These are phyloP conservation scores for Prosapia bicincta DNA, from an alignment of 2,888 invertebrate genomes.

Conservation along the genomic window DNA sequence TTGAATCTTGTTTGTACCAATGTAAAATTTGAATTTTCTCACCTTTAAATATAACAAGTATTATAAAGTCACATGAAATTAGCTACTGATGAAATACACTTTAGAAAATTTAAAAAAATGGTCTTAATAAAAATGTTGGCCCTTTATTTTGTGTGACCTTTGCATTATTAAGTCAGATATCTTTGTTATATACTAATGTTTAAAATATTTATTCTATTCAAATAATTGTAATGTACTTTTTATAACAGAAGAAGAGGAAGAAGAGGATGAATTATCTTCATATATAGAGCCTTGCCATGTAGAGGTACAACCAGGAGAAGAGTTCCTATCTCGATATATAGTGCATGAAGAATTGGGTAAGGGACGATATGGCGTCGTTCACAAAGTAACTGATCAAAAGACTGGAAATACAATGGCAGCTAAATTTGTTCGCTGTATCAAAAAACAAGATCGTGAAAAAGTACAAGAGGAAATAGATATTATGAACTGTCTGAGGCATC, in stretches of 20 bases:
- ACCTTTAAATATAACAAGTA: too few species aligned
- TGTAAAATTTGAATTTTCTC: too few species aligned
- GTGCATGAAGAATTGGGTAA: slow-evolving; percentile 71
- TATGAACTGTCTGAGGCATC: slow-evolving; percentile 81
- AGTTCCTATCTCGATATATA: slow-evolving; percentile 60
- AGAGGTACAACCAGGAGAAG: slow-evolving; percentile 52
- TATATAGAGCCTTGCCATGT: slow-evolving; percentile 46
- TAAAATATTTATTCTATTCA: not conserved
- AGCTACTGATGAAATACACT: too few species aligned
- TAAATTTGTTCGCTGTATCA: slow-evolving; percentile 74
- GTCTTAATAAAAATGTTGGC: too few species aligned
- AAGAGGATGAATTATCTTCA: slow-evolving; percentile 6
- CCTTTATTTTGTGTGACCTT: too few species aligned
- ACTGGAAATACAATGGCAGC: slow-evolving; percentile 69
- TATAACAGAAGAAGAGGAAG: not conserved
- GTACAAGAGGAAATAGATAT: slow-evolving; percentile 81
- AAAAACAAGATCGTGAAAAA: slow-evolving; percentile 67
- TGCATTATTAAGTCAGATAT: too few species aligned
- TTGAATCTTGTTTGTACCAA: too few species aligned
- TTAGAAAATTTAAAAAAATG: too few species aligned
- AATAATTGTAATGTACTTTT: not conserved
- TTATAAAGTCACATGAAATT: too few species aligned
- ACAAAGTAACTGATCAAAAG: slow-evolving; percentile 61
- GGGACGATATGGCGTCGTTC: slow-evolving; percentile 69
- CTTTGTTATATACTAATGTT: too few species aligned